phyloP scores from a whole-genome alignment of 2,113 vertebrate species.

The Hippocampus mohnikei region DNA sequence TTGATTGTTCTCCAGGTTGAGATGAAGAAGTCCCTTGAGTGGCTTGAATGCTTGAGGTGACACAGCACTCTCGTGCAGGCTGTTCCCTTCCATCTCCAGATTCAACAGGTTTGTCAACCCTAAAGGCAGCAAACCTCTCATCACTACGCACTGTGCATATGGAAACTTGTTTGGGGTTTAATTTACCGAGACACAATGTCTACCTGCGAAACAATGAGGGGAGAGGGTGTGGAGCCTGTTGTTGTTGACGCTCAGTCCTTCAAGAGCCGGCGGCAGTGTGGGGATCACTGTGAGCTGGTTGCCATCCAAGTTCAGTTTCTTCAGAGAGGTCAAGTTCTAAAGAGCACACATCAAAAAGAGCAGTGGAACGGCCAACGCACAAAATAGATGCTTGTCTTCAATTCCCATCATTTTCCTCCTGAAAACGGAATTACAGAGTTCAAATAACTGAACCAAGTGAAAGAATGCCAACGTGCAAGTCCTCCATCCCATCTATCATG shows the following conservation, averaged over 20 bases:
- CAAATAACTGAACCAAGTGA: slow-evolving; percentile 34
- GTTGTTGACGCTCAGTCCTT: slow-evolving; percentile 74
- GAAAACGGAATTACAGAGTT: slow-evolving; percentile 34
- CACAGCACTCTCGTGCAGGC: slow-evolving; percentile 65
- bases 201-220: slow-evolving; percentile 67
- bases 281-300: slow-evolving; percentile 71
- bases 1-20: slow-evolving; percentile 69
- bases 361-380: slow-evolving; percentile 9
- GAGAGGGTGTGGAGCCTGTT: slow-evolving; percentile 68
- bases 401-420: slow-evolving; percentile 31
- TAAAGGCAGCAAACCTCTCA: slow-evolving; percentile 18
- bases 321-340: slow-evolving; percentile 65
- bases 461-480: slow-evolving; percentile 28
- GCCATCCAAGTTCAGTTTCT: slow-evolving; percentile 70
- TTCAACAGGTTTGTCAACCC: slow-evolving; percentile 72
- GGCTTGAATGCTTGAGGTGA: slow-evolving; percentile 65
- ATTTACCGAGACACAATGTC: not conserved
- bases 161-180: not conserved
- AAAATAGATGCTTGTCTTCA: slow-evolving; percentile 20
- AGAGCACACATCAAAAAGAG: slow-evolving; percentile 11
- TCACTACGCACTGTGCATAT: not conserved
- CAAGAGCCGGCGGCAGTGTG: slow-evolving; percentile 66
- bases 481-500: slow-evolving; percentile 38
- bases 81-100: slow-evolving; percentile 71
- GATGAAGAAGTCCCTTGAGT: slow-evolving; percentile 61